Base-by-base conservation (phyloP, 2,113 vertebrate species). In the Corvus moneduloides region DNA sequence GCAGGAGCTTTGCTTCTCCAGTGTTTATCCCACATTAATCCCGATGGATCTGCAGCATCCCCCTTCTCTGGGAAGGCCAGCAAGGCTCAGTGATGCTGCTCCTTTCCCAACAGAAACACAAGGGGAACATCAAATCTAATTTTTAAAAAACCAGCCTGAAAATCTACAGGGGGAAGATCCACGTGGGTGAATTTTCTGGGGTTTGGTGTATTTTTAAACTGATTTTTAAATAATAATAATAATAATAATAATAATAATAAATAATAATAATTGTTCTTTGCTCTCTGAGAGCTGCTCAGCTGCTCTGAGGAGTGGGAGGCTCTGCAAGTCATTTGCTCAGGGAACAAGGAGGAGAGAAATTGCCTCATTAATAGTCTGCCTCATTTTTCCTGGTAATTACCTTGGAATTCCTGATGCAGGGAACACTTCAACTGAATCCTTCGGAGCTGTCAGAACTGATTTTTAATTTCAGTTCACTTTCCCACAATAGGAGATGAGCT, bases 311-410 rank as follows among this genome's bases (percentile, higher is more conserved):
- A 92, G 77, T 94, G 93, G 96, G 79, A 97, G 90, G 59, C 66
- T 92, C 89, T 68, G 66, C 51, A 62, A 49, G 62, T 84, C 88
- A 26, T 87, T 84, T 62, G 61, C 88, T 77, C 66, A 22, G 54
- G 84, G 82, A 68, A 80, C 19, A 87, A 95, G 86, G 33, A 84
- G 74, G 73, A 61, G 30, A 79, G 43, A 90, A 88, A 94, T 94
- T 90, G 24, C 67, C 55, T 56, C 46, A 81, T 92, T 95, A 91
- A 82, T 95, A 64, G 81, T n/a, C 22, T 44, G 44, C 85, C 86
- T 94, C 80, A 43, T 59, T 82, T 92, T 96, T 28, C 43, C 9
- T 17, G 35, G 39, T 63, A 68, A 94, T 96, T 87, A 39, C 58
- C 77, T 88, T 88, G 75, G 71, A 84, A 95, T 88, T 37, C n/a